Percentiles rank a stretch among this genome's conserved stretches.
Conservation (phyloP, 1,140 invertebrate genomes). For the Panulirus ornatus region DNA sequence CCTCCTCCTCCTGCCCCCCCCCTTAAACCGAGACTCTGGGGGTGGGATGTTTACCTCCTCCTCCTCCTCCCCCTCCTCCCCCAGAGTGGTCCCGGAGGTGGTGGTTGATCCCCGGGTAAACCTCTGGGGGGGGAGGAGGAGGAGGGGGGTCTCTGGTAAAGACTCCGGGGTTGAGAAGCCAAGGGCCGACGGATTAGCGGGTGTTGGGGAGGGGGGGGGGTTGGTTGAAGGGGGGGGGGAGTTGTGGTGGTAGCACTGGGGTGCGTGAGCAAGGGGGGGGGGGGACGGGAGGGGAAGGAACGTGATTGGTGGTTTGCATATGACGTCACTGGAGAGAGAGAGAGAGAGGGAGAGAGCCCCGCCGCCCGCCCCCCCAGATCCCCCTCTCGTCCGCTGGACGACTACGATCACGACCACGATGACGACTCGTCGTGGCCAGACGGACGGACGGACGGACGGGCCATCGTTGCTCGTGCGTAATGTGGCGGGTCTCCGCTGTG, state of each 20-base stretch:
- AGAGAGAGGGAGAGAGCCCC: not conserved
- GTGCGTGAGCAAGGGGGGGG: not conserved
- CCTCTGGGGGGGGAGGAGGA: too few relatives aligned
- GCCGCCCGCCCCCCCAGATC: too few relatives aligned
- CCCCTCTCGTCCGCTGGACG: too few relatives aligned
- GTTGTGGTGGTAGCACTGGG: not conserved
- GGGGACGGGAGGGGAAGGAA: not conserved
- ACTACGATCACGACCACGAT: too few relatives aligned
- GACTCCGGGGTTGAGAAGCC: not conserved
- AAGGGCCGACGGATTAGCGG: not conserved
- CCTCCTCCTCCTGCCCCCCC: too few relatives aligned
- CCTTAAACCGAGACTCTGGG: too few relatives aligned
- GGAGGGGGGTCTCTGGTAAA: not conserved
- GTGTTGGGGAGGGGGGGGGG: not conserved
- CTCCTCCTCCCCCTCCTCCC: too few relatives aligned
- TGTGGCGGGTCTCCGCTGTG: too few relatives aligned
- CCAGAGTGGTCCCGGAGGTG: not conserved
- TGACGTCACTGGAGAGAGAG: not conserved
- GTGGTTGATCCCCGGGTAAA: not conserved
- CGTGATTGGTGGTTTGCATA: slow-evolving; percentile 21
- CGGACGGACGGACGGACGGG: too few relatives aligned
- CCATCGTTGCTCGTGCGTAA: too few relatives aligned
- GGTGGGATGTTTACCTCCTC: too few relatives aligned
- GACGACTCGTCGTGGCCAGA: not conserved
- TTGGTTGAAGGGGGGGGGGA: too few relatives aligned